Evolutionary conservation across 2,113 vertebrate genomes (phyloP), one percentile per base, ranked within the genome.

Genomic region (Pungitius pungitius): DNA sequence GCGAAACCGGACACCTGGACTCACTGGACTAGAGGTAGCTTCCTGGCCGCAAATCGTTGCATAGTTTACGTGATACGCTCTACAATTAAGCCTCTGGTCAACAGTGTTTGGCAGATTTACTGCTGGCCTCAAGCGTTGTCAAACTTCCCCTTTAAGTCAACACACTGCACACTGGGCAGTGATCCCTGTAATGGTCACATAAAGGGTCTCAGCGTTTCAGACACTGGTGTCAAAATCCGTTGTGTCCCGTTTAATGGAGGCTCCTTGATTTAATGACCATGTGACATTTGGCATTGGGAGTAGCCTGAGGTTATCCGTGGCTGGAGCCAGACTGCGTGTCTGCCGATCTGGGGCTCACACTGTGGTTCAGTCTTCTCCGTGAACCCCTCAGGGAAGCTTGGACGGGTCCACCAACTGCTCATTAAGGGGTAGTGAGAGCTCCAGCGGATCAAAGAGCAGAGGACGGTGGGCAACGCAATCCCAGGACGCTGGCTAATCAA

Each of bases 291-390:
- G 76, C 52, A 58, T n/a, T 75, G 84, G 69, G 73, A 84, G 80
- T 61, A 69, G 71, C 90, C 90, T 57, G 78, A 67, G 90, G 90
- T 89, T 81, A 91, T 86, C 82, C 64, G 8, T 61, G 70, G 75
- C 75, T 87, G 87, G 89, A 87, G 87, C 88, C 90, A 88, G 87
- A 85, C 90, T 80, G 67, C 30, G 77, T 27, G 82, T 87, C 86
- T 88, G 81, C 76, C 84, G 67, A 64, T 70, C 64, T 73, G 74
- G 49, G 76, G 45, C 60, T 84, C 55, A 51, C 69, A 73, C 57
- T 69, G 60, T 83, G 78, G 86, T 69, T 82, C 82, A 70, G 69
- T 86, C 60, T 37, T 57, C 75, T 68, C 51, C 18, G 26, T 62
- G 54, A 70, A 52, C 39, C 82, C 83, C 80, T 80, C 30, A 37